Percentiles rank a stretch among this genome's conserved stretches.
phyloP scores from a whole-genome alignment of 2,113 vertebrate genomes.

The Pachycephala philippinensis region DNA sequence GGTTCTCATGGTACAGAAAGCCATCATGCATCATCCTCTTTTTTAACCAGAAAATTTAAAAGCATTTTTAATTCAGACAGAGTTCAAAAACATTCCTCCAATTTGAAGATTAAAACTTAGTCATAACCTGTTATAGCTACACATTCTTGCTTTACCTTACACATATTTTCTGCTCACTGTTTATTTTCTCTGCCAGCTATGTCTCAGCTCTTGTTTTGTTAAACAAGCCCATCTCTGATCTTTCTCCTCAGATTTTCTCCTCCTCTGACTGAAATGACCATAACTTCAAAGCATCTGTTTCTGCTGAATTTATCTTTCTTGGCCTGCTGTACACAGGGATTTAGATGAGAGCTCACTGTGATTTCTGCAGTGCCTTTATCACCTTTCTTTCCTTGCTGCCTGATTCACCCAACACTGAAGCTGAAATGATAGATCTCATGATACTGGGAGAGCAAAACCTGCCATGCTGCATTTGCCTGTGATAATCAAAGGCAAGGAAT shows the following conservation, averaged over 20 bases:
- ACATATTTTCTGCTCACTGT: neutral
- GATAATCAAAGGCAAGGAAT: neutral
- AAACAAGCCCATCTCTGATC: neutral
- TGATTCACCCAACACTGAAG: neutral
- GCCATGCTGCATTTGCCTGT: neutral
- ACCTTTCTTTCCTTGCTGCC: neutral
- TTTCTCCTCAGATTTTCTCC: neutral
- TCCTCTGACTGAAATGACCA: neutral
- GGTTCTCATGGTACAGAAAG: neutral
- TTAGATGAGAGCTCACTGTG: neutral
- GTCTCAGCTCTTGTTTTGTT: neutral
- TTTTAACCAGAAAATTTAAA: neutral
- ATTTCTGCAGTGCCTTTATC: neutral
- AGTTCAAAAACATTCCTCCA: neutral
- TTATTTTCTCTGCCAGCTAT: neutral
- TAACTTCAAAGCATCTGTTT: neutral
- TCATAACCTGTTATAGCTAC: neutral
- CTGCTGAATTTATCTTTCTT: neutral
- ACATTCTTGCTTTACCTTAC: neutral
- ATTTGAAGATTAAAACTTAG: neutral
- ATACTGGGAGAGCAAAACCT: neutral
- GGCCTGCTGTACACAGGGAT: neutral
- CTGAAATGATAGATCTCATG: neutral
- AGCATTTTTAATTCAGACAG: neutral
- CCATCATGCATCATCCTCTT: neutral